Base-by-base conservation (phyloP, 2,888 invertebrate species). In the Apotomis capreana region DNA sequence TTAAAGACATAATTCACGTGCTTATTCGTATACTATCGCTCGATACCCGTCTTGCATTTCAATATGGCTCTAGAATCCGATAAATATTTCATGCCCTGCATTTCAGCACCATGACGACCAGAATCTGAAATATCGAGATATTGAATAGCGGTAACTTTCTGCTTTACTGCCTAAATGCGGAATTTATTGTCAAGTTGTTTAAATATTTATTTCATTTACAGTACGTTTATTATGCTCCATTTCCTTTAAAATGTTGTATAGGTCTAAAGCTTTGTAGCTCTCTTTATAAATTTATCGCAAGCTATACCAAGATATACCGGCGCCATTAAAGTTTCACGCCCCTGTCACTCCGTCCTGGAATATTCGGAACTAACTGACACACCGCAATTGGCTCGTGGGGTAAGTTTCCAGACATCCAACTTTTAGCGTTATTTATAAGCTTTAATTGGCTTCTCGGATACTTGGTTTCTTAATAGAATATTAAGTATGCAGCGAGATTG, bases 301-400 rank as follows among this genome's bases (percentile, higher is more conserved):
- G 77, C 70, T 76, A 75, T 76, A 76, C 74, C 75, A 77, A 82
- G 83, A 86, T 81, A 79, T 82, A 84, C 81, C 76, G 82, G 76
- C 69, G 78, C 81, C 81, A 85, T 88, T 87, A 87, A 88, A 86
- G 81, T 87, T 89, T 87, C 83, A 89, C 78, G 82, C 75, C 76
- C 77, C 79, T 76, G 78, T 79, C 79, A 80, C 68, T 70, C 77
- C 78, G 77, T 76, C 78, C 78, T 74, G 77, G 79, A 79, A 81
- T 82, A 80, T 79, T 63, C 58, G 59, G 62, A 71, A 80, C 80
- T 81, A 83, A 80, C 81, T 83, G 79, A 79, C 79, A 77, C 79
- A 80, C 79, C 79, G 80, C 84, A 84, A 82, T 84, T 84, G 78
- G 78, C 79, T 83, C 79, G 78, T 77, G 78, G 75, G 74, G 75